Evolutionary conservation across 2,113 vertebrate genomes (phyloP), one percentile per base, ranked within the genome.

Genomic region (Syngnathus scovelli): DNA sequence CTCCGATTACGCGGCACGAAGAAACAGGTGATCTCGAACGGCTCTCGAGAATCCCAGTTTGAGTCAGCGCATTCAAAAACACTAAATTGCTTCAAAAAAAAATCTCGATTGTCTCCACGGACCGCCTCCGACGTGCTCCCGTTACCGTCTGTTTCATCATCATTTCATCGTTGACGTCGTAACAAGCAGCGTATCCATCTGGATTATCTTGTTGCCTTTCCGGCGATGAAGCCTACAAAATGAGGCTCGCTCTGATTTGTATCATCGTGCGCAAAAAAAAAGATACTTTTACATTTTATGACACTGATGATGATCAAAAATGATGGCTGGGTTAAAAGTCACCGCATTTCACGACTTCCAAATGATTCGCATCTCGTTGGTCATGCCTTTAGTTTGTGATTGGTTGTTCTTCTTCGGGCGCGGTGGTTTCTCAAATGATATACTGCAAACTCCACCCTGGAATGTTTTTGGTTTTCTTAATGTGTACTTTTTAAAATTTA

Each of bases 91-190:
- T 7, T 10, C 1, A 1, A 51, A 51, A 52, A n/a, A 49, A 49
- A n/a, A 49, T 38, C 61, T 43, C 33, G 15, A 48, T n/a, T 39
- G 52, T 64, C 10, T 39, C 43, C 2, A 2, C 21, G n/a, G 64
- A 48, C 49, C 23, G 19, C 27, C 10, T 37, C 44, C 37, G 15
- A 39, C 38, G 6, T 67, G 51, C 19, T 51, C 61, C 71, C 54
- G 68, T 78, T 74, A 76, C 62, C 33, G 5, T 13, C 70, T 64
- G 56, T 80, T 78, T 74, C 70, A 70, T 80, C 71, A 64, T 70
- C 68, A 76, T 68, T 64, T 54, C 9, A 12, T 18, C 44, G 21
- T 61, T 61, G 38, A 23, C 16, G 6, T 44, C 7, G 6, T 21
- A 62, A 44, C 39, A 15, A 62, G 61, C 21, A 15, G 39, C 61